Base-by-base conservation (phyloP, 2,888 invertebrate genomes). In the Phragmatobia fuliginosa region DNA sequence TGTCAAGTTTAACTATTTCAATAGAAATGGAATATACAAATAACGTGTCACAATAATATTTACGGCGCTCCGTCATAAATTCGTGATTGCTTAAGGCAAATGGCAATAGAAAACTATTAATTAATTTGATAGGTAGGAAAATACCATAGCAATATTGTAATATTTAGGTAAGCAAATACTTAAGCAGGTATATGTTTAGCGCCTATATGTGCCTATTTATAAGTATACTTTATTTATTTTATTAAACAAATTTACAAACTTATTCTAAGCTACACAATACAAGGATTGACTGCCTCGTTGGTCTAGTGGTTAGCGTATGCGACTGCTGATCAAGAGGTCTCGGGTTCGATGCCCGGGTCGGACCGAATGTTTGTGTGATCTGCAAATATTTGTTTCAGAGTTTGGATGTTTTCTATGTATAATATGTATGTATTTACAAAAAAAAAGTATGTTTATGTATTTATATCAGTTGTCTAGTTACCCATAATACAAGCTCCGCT, bases 1-100 rank as follows among this genome's bases (percentile, higher is more conserved):
- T 66, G 4, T 32, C 32, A 41, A 59, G 14, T 28, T 68, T 63
- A 7, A 49, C 52, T 69, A 56, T 66, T 66, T 62, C 4, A 45
- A 16, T 49, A 66, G 41, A 61, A 45, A 63, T 25, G 21, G n/a
- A 72, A 68, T 28, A 66, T 70, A 72, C 38, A 62, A 66, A 58
- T 67, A 66, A 66, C 61, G 38, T 60, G 73, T 64, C 67, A 58
- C 36, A 36, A 21, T 36, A 41, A 58, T 68, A 70, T 70, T 76
- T 70, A 75, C 69, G 58, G 41, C 59, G 25, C 71, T 63, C 36
- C 73, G 61, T 79, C 77, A 78, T 49, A 66, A 18, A 66, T 71
- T 79, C 78, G 79, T 83, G 82, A 83, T 79, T 62, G 76, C 80
- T 78, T 66, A 63, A 72, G 75, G 82, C 76, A 66, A 76, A 74